Evolutionary conservation across 2,113 vertebrate species (phyloP), one percentile per base, ranked within the genome.

Genomic region (Lepidothrix coronata): DNA sequence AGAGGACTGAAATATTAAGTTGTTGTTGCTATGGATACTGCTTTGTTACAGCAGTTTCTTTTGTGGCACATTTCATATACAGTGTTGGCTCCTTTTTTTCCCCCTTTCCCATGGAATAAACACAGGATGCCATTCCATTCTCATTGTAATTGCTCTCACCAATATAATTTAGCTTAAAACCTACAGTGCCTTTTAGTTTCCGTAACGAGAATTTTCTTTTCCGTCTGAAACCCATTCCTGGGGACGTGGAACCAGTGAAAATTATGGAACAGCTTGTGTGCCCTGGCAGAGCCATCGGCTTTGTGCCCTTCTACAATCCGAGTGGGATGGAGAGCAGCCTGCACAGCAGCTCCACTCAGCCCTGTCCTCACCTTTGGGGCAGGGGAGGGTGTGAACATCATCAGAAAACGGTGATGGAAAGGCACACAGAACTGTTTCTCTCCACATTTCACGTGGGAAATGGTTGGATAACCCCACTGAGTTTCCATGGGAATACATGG

Each of bases 1-100:
- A 98, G 99, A 99, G 98, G 98, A 97, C 98, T 97, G 98, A 99
- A 99, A 99, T 99, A 99, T 99, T 99, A 99, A 99, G 99, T 99
- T 99, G 98, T 98, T 98, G 99, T 99, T 99, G 98, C 99, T 97
- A 99, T 99, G 98, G 98, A 98, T 98, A 99, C 99, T 97, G 97
- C 98, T 99, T 99, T 98, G 98, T 98, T 99, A 98, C 98, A 97
- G 97, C 97, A 96, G 97, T 98, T 98, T 97, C 98, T 99, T 99
- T 98, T 98, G 98, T 98, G 98, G 98, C 97, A 63, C 93, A 97
- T 98, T 98, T 97, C 96, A 96, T 97, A 97, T 91, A 39, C 90
- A 9, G 91, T 11, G 67, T 58, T 75, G 91, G 86, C 86, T 86
- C 66, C 70, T 91, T 70, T 79, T 83, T 86, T 65, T 12, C 23